Evolutionary conservation across 2,797 vertebrate genomes (phyloP).

Genomic region (Chaetophractus vellerosus): DNA sequence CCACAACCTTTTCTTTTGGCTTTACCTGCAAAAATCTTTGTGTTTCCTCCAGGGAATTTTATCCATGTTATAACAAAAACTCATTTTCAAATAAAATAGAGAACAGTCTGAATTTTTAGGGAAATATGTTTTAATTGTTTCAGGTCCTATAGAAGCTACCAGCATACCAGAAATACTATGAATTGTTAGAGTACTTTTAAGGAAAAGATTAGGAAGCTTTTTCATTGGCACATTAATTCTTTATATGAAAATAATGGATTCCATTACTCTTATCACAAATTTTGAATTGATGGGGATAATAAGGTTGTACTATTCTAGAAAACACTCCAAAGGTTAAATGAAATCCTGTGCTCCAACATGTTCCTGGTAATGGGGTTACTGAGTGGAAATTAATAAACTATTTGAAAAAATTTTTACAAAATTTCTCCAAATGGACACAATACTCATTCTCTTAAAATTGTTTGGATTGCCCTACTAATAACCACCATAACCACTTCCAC

Average conservation of each 20-base stretch:
- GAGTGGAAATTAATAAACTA: background rate
- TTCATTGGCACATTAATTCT: constrained; percentile 17
- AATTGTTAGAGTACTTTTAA: background rate
- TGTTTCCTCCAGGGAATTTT: background rate
- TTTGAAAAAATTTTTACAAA: background rate
- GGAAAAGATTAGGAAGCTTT: constrained; percentile 10
- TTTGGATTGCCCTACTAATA: background rate
- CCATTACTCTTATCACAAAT: constrained; percentile 51
- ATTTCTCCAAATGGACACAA: background rate
- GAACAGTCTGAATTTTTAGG: constrained; percentile 19
- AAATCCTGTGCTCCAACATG: background rate
- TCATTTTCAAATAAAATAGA: constrained; percentile 39
- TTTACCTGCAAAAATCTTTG: background rate
- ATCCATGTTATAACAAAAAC: background rate
- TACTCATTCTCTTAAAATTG: constrained; percentile 20
- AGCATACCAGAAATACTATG: background rate
- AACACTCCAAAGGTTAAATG: constrained; percentile 29
- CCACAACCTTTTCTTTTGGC: no score
- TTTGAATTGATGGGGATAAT: constrained; percentile 22
- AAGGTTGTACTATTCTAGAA: background rate
- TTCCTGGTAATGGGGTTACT: background rate
- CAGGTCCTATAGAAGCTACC: background rate
- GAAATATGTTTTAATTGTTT: background rate
- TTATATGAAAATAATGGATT: constrained; percentile 24
- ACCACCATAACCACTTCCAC: background rate